Evolutionary conservation across 2,113 vertebrate species (phyloP).

Genomic region (Brachirus orientalis): DNA sequence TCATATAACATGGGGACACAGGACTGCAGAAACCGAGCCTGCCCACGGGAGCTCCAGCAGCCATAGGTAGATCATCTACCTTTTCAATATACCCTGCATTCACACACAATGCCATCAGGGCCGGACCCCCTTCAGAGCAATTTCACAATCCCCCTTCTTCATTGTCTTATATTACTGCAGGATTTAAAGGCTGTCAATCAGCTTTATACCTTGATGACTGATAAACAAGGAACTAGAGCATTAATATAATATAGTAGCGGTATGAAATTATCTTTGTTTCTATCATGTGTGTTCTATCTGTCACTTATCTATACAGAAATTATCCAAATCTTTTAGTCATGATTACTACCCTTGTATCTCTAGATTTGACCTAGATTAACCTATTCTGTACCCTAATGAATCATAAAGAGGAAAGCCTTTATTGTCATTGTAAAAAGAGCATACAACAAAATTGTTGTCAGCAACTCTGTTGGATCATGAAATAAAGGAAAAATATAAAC

Average conservation of each 20-base stretch:
- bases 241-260: background rate
- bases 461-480: too few species aligned
- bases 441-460: too few species aligned
- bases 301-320: too few species aligned
- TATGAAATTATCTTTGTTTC: background rate
- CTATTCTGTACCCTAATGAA: background rate
- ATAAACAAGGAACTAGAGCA: background rate
- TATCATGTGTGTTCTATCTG: background rate
- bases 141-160: conserved; percentile 34
- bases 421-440: too few species aligned
- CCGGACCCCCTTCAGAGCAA: conserved; percentile 56
- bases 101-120: conserved; percentile 56
- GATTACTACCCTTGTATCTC: background rate
- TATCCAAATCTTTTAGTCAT: background rate
- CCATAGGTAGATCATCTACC: conserved; percentile 63
- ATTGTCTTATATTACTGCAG: conserved; percentile 54
- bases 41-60: conserved; percentile 55
- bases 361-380: background rate
- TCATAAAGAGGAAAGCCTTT: too few species aligned
- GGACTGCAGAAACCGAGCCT: conserved; percentile 73
- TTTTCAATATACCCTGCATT: conserved; percentile 54
- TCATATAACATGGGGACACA: conserved; percentile 70
- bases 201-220: background rate
- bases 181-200: conserved; percentile 47
- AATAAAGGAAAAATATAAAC: too few species aligned